Percentiles rank a stretch among this genome's conserved stretches.
Conservation (phyloP, 1,140 invertebrate genomes). For the Anastatus disparis region DNA sequence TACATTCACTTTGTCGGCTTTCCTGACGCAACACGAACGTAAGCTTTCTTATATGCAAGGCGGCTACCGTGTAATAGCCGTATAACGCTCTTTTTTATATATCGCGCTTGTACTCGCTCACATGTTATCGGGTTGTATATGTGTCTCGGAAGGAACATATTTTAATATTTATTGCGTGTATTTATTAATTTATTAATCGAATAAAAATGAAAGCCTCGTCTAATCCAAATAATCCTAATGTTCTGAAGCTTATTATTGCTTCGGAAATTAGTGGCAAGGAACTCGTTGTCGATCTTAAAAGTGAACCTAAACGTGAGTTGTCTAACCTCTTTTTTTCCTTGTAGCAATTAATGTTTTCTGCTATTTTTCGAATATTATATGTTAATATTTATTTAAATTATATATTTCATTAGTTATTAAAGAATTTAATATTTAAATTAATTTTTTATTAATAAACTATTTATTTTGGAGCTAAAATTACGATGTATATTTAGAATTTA, state of each 20-base stretch:
- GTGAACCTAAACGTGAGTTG: slow-evolving; percentile 27
- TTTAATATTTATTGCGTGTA: slow-evolving; percentile 58
- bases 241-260: slow-evolving; percentile 76
- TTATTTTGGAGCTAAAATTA: not conserved
- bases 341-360: not conserved
- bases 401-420: no score
- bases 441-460: no score
- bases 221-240: slow-evolving; percentile 78
- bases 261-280: slow-evolving; percentile 68
- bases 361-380: not conserved
- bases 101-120: no score
- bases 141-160: no score
- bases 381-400: slow-evolving; percentile 16
- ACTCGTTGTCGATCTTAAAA: not conserved
- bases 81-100: no score
- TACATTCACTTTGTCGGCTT: no score
- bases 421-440: no score
- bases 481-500: slow-evolving; percentile 37
- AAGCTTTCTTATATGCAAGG: no score
- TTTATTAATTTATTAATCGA: slow-evolving; percentile 60
- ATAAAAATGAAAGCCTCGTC: slow-evolving; percentile 74
- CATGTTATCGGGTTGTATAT: no score
- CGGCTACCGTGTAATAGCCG: no score
- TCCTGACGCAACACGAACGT: no score
- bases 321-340: slow-evolving; percentile 47